phyloP scores from a whole-genome alignment of 2,113 vertebrate species.

The Budorcas taxicolor region DNA sequence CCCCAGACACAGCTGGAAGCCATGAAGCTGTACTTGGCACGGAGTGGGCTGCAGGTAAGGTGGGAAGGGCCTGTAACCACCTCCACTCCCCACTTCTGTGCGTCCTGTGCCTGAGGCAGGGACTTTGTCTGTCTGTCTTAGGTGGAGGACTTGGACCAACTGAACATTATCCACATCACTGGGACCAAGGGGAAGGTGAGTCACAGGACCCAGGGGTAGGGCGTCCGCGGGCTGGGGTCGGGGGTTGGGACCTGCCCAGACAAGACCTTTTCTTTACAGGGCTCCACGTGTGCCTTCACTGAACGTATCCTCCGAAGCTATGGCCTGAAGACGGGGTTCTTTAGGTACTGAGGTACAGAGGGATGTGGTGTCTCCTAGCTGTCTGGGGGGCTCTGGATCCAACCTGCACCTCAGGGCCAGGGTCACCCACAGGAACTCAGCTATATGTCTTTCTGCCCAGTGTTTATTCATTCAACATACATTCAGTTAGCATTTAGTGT shows the following conservation, averaged over 20 bases:
- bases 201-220: conserved; percentile 10
- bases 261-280: conserved; percentile 74
- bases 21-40: conserved; percentile 87
- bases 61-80: background rate
- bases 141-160: conserved; percentile 90
- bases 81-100: fast-evolving
- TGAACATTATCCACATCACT: conserved; percentile 95
- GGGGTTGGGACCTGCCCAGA: background rate
- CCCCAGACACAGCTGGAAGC: conserved; percentile 87
- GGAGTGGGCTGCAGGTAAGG: conserved; percentile 86
- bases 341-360: conserved; percentile 83
- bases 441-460: background rate
- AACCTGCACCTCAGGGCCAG: background rate
- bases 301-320: conserved; percentile 90
- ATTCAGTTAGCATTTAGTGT: background rate
- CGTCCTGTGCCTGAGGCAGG: background rate
- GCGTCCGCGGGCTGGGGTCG: fast-evolving
- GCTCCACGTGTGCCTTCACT: conserved; percentile 92
- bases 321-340: conserved; percentile 94
- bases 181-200: conserved; percentile 98
- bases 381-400: background rate
- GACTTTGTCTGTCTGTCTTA: conserved; percentile 67
- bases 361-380: background rate
- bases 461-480: background rate
- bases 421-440: background rate